Conservation (phyloP, 2,888 invertebrate genomes). For the Heliconius aoede region DNA sequence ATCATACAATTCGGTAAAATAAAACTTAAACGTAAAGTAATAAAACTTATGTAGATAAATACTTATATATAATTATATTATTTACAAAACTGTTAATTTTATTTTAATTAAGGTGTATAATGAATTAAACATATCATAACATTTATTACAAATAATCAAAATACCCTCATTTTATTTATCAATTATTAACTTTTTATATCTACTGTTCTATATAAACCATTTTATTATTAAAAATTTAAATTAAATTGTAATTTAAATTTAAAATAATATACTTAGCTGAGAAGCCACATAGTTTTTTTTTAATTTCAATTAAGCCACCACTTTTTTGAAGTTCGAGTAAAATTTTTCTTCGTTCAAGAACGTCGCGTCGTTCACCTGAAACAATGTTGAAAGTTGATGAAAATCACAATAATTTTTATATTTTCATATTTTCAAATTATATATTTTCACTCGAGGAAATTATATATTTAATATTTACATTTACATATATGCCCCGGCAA, state of each 20-base stretch:
- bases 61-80: constrained; percentile 42
- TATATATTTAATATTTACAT: too few species aligned
- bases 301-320: neutral
- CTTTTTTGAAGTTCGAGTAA: neutral
- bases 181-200: too few species aligned
- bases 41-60: neutral
- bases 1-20: constrained; percentile 49
- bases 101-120: too few species aligned
- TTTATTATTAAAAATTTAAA: constrained; percentile 11
- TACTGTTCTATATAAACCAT: neutral
- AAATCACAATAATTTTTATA: too few species aligned
- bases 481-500: too few species aligned
- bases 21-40: neutral
- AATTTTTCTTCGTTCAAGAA: neutral
- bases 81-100: constrained; percentile 16
- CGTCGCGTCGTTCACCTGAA: neutral
- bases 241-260: constrained; percentile 1
- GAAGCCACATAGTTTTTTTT: neutral
- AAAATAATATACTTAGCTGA: neutral
- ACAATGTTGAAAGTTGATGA: neutral
- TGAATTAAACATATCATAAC: too few species aligned
- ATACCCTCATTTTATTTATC: constrained; percentile 11
- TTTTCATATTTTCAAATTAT: too few species aligned
- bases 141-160: neutral
- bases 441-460: too few species aligned